These are phyloP conservation scores for Chouioia cunea DNA, from an alignment of 2,888 invertebrate species.

Conservation along the genomic window DNA sequence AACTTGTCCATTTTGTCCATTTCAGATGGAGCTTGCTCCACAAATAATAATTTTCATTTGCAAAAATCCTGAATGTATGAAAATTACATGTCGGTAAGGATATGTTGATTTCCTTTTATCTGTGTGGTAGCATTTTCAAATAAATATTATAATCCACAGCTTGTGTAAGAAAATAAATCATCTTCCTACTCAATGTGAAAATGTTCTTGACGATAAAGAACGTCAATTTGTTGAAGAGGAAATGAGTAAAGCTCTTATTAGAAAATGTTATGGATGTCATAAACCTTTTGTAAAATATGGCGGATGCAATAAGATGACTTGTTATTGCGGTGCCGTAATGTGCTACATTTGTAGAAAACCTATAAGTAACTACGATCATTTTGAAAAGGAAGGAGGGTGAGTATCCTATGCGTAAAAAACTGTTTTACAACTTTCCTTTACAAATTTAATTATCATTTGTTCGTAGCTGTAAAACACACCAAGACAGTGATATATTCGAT, in stretches of 20 bases:
- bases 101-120: not conserved
- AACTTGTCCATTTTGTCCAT: slow-evolving; percentile 73
- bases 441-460: slow-evolving; percentile 1
- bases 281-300: slow-evolving; percentile 60
- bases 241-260: slow-evolving; percentile 70
- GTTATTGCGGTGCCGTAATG: slow-evolving; percentile 9
- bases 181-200: slow-evolving; percentile 70
- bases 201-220: slow-evolving; percentile 68
- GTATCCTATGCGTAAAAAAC: not conserved
- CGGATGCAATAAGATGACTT: slow-evolving; percentile 60
- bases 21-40: slow-evolving; percentile 70
- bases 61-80: slow-evolving; percentile 72
- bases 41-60: slow-evolving; percentile 70
- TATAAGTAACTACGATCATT: slow-evolving; percentile 18
- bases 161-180: slow-evolving; percentile 71
- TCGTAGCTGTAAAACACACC: slow-evolving; percentile 15
- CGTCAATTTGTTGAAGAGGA: slow-evolving; percentile 71
- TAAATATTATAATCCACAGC: slow-evolving; percentile 46
- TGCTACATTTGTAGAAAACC: slow-evolving; percentile 37
- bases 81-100: slow-evolving; percentile 70
- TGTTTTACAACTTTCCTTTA: no score
- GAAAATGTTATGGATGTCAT: slow-evolving; percentile 58
- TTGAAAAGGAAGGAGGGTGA: not conserved
- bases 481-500: slow-evolving; percentile 23
- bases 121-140: not conserved